Base-by-base conservation (phyloP, 2,888 invertebrate genomes). In the Frankliniella fusca region DNA sequence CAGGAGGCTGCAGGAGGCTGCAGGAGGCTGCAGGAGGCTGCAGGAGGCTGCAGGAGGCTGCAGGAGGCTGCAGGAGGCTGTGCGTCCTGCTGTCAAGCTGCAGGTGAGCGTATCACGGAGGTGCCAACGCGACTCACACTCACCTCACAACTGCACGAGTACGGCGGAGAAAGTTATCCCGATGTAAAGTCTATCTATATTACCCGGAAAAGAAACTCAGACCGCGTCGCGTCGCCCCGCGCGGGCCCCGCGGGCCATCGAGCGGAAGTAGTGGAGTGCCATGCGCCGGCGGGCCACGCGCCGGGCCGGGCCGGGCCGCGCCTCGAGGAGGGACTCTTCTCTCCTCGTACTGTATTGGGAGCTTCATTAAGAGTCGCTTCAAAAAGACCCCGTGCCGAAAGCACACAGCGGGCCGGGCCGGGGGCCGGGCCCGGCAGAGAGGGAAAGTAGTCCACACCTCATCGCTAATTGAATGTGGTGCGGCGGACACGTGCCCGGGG, bases 371-470 rank as follows among this genome's bases (percentile, higher is more conserved):
- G 61, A 61, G 20, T 61, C 61, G 61, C n/a, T 61, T 61, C 61
- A 61, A 61, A 61, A n/a, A 61, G 61, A 11, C 20, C 20, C 61
- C 7, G 61, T 61, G 61, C 15, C 61, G 61, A 7, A n/a, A 5
- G 15, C 61, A 61, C 61, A n/a, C 61, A 61, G 20, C 61, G 61
- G 61, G 20, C 18, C 61, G 20, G 61, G 18, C 61, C 18, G 61
- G 61, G 61, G 61, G n/a, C 15, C 15, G 61, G 38, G 38, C 18
- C 61, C 0, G 61, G 15, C 61, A 38, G 61, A 61, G n/a, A 61
- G 61, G 61, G 61, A 61, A 61, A 61, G 61, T 61, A 61, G 61
- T 18, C 18, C 61, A 61, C 61, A 61, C 61, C 61, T 61, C 61
- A n/a, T 61, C 61, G 18, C 61, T 61, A 18, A 61, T 61, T n/a